Evolutionary conservation across 2,113 vertebrate genomes (phyloP), one percentile per base, ranked within the genome.

Genomic region (Hypanus sabinus): DNA sequence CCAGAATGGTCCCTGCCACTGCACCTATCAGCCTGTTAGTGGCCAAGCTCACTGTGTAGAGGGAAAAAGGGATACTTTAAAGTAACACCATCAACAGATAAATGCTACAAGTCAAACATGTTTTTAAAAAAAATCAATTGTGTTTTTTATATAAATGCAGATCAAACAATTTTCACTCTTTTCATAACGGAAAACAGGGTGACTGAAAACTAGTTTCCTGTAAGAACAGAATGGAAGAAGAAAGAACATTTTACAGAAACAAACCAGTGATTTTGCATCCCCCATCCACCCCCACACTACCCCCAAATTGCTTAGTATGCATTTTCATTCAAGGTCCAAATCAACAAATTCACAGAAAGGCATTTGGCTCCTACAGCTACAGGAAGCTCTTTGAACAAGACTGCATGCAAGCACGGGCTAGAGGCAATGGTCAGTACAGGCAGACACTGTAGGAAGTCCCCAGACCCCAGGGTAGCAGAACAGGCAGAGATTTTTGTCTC

Each of bases 11-110:
- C 98, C 99, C 99, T 96, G 99, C 99, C 98, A 99, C 98, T 96
- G 99, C 99, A 97, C 98, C 99, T 99, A 99, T 99, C 96, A 99
- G 99, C 97, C 98, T 99, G 99, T 99, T 99, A 97, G 98, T 99
- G 95, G 98, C 98, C 99, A 98, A 97, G 98, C 98, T 99, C 98
- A 99, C 99, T 99, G 99, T 98, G 97, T 94, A 98, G 97, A 99
- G 97, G 98, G 98, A 99, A 98, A 73, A 98, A 99, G 94, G 97
- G 95, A 97, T 96, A 96, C 95, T 95, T 96, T 96, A 94, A 94
- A 85, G 93, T 55, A 95, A 94, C 38, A 94, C 94, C 18, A 10
- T 73, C 33, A 88, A 93, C 91, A 93, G 91, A 33, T 88, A 62
- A 88, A 88, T n/a, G n/a, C 85, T 18, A 65, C 85, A 90, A 88